Percentiles rank a stretch among this genome's conserved stretches.
These are phyloP conservation scores for rabbit (Oryctolagus cuniculus) DNA, from an alignment of 2,113 vertebrate species.

Conservation along the genomic window mOryCun1.1 NC_091434.1:98959501-98960000, in stretches of 20 bases:
- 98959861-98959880: slow-evolving; percentile 89
- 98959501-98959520: slow-evolving; percentile 64
- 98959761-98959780: slow-evolving; percentile 78
- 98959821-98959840: slow-evolving; percentile 87
- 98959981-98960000: slow-evolving; percentile 94
- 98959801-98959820: slow-evolving; percentile 82
- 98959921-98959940: slow-evolving; percentile 92
- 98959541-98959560: slow-evolving; percentile 74
- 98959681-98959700: slow-evolving; percentile 25
- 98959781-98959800: slow-evolving; percentile 79
- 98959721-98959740: slow-evolving; percentile 82
- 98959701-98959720: slow-evolving; percentile 74
- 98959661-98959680: slow-evolving; percentile 75
- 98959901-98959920: slow-evolving; percentile 92
- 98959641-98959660: slow-evolving; percentile 61
- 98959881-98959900: slow-evolving; percentile 91
- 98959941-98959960: slow-evolving; percentile 93
- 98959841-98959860: slow-evolving; percentile 87
- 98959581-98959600: slow-evolving; percentile 67
- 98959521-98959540: slow-evolving; percentile 75
- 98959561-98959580: slow-evolving; percentile 74
- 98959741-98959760: slow-evolving; percentile 73
- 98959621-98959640: slow-evolving; percentile 57
- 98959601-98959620: slow-evolving; percentile 61
- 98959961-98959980: slow-evolving; percentile 94